Conservation (phyloP, 2,113 vertebrate species). For the Verasper variegatus region DNA sequence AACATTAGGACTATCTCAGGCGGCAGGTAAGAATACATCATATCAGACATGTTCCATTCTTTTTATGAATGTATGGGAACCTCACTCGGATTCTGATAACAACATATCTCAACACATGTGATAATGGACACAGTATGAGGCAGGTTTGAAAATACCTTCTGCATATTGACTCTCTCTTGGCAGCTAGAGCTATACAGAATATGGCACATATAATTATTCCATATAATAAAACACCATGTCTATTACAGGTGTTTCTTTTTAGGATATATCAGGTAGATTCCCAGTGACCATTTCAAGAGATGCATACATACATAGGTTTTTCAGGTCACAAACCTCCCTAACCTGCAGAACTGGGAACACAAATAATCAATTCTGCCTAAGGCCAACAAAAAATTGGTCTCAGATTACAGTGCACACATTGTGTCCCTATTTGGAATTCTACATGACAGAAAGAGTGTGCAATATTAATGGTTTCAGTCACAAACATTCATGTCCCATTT, state of each 20-base stretch:
- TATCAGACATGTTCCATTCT: slow-evolving; percentile 35
- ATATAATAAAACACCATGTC: not conserved
- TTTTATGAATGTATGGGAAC: slow-evolving; percentile 17
- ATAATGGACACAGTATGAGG: not conserved
- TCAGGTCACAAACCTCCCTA: slow-evolving; percentile 17
- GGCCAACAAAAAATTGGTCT: slow-evolving; percentile 3
- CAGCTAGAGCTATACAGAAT: not conserved
- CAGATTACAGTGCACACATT: not conserved
- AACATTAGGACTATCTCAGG: slow-evolving; percentile 39
- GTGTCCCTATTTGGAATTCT: not conserved
- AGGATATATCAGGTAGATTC: too few relatives aligned
- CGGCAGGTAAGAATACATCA: slow-evolving; percentile 32
- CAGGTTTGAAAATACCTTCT: not conserved
- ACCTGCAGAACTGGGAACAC: slow-evolving; percentile 12
- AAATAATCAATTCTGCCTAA: slow-evolving; percentile 18
- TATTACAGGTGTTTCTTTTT: not conserved
- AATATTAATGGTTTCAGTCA: slow-evolving; percentile 10
- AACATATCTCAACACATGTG: not conserved
- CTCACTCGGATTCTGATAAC: not conserved
- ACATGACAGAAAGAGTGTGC: not conserved
- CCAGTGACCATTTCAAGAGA: not conserved
- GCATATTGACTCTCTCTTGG: not conserved
- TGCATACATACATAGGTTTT: slow-evolving; percentile 8
- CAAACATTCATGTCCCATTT: not conserved
- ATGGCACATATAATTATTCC: not conserved